Evolutionary conservation across 2,113 vertebrate genomes (phyloP).

Genomic region (Eubucco bourcierii): DNA sequence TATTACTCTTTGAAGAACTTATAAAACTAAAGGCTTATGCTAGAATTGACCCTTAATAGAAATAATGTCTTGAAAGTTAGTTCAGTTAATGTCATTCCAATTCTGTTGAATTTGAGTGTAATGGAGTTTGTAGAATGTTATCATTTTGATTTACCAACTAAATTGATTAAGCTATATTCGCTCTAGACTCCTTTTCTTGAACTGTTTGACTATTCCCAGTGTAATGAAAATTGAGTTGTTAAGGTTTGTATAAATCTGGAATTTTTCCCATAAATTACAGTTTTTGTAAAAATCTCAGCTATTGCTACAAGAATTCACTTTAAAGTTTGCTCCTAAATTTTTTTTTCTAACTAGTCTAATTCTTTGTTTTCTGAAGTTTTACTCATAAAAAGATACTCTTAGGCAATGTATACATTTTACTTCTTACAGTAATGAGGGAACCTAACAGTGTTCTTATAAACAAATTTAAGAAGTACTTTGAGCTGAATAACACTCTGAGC

Average conservation of each 20-base stretch:
- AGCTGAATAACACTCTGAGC: not conserved
- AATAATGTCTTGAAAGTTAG: not conserved
- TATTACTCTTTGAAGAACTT: constrained; percentile 31
- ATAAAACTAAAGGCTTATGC: not conserved
- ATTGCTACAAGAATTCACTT: not conserved
- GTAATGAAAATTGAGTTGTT: not conserved
- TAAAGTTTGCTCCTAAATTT: not conserved
- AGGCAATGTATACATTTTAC: not conserved
- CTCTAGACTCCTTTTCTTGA: not conserved
- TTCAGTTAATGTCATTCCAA: not conserved
- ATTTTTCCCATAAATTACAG: not conserved
- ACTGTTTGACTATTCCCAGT: not conserved
- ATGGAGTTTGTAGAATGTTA: not conserved
- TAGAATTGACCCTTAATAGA: not conserved
- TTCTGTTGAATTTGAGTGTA: not conserved
- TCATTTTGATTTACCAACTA: not conserved
- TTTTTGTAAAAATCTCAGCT: not conserved
- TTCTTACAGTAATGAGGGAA: constrained; percentile 22
- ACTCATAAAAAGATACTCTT: not conserved
- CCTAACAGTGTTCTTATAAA: not conserved
- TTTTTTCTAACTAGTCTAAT: not conserved
- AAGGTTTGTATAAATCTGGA: constrained; percentile 16
- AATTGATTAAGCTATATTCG: not conserved
- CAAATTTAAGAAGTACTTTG: not conserved
- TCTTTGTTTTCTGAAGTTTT: not conserved